Conservation (phyloP, 2,113 vertebrate species). For the Cyphomyrus plagiostoma region DNA sequence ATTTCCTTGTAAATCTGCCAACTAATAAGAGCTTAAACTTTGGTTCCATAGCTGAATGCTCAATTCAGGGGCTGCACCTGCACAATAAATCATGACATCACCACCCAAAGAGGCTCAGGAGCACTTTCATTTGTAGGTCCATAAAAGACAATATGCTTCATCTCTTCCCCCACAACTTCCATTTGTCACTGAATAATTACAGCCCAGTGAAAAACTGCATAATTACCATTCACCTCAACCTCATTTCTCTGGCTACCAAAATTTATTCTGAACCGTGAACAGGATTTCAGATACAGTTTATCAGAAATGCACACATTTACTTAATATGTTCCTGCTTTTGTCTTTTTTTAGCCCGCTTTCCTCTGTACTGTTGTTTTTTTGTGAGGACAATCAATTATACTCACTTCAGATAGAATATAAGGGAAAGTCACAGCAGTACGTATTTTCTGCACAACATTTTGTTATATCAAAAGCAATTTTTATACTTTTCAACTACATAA, state of each 20-base stretch:
- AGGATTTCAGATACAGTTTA: neutral
- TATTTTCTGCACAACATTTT: neutral
- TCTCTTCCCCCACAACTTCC: neutral
- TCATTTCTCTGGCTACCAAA: neutral
- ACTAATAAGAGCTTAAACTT: constrained; percentile 7
- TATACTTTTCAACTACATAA: neutral
- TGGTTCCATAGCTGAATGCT: constrained; percentile 8
- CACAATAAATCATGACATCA: constrained; percentile 25
- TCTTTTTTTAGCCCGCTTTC: neutral
- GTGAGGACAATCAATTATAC: neutral
- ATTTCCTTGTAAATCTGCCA: constrained; percentile 12
- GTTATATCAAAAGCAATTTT: neutral
- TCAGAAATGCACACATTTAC: neutral
- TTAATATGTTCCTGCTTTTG: neutral
- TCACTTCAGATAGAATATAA: neutral
- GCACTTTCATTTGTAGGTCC: neutral
- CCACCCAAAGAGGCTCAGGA: neutral
- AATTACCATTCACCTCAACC: constrained; percentile 11
- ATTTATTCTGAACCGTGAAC: neutral
- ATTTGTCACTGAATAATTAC: constrained; percentile 16
- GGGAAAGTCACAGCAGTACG: neutral
- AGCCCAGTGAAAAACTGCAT: neutral
- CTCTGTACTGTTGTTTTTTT: neutral
- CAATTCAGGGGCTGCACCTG: constrained; percentile 10
- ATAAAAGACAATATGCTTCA: constrained; percentile 23